phyloP scores from a whole-genome alignment of 2,888 invertebrate species.

The Cephus pygmeus region DNA sequence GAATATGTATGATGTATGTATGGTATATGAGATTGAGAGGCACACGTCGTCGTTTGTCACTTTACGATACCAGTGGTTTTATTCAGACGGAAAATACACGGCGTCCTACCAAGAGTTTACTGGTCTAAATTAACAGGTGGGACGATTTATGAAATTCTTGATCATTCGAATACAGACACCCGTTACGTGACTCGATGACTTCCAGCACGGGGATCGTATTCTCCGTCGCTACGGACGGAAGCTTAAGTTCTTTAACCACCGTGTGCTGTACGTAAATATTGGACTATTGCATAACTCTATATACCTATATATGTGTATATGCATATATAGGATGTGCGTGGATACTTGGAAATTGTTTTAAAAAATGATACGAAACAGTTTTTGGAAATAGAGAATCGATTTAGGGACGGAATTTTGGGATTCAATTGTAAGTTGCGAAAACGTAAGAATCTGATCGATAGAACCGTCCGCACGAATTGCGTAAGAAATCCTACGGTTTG shows the following conservation, averaged over 20 bases:
- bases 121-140: neutral
- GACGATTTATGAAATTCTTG: neutral
- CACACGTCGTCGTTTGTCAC: neutral
- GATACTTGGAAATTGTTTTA: neutral
- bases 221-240: neutral
- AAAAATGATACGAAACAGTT: neutral
- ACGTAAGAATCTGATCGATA: neutral
- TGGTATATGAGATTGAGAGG: neutral
- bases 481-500: neutral
- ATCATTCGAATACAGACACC: neutral
- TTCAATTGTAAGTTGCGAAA: neutral
- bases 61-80: neutral
- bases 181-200: neutral
- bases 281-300: neutral
- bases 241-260: neutral
- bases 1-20: neutral
- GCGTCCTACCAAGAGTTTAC: neutral
- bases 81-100: neutral
- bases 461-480: neutral
- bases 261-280: neutral
- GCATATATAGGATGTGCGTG: neutral
- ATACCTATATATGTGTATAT: neutral
- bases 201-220: neutral
- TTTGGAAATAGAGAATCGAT: neutral
- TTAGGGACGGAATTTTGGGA: neutral